Evolutionary conservation across 2,113 vertebrate species (phyloP).

Genomic region (Macrotus californicus): DNA sequence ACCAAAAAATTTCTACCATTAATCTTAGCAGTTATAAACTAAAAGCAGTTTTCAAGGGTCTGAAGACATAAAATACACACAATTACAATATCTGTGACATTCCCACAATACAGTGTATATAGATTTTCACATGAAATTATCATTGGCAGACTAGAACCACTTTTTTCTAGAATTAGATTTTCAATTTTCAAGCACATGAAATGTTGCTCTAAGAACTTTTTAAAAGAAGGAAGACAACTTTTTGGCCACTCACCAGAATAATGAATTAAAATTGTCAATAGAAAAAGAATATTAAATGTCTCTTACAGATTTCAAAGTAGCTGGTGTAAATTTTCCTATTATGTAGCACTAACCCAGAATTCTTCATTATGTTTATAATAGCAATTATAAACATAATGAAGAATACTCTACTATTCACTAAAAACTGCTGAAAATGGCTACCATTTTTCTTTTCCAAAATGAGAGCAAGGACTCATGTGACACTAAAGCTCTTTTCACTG

Average conservation of each 20-base stretch:
- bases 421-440: background rate
- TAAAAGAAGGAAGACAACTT: background rate
- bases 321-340: background rate
- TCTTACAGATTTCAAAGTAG: background rate
- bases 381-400: background rate
- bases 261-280: background rate
- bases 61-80: background rate
- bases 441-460: background rate
- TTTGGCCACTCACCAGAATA: background rate
- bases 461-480: background rate
- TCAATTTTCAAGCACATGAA: background rate
- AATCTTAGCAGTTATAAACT: background rate
- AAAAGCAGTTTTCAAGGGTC: background rate
- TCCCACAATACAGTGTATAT: background rate
- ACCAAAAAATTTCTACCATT: background rate
- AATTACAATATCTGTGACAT: background rate
- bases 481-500: background rate
- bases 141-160: background rate
- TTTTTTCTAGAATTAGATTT: conserved; percentile 12
- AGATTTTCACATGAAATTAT: conserved; percentile 18
- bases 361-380: background rate
- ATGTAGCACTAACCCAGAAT: background rate
- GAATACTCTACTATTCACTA: background rate
- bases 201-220: background rate
- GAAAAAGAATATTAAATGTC: background rate